A percentile compares a stretch with the other conserved stretches of the same genome.
Evolutionary conservation across 2,113 vertebrate genomes (phyloP).

Genomic region (Chunga burmeisteri): DNA sequence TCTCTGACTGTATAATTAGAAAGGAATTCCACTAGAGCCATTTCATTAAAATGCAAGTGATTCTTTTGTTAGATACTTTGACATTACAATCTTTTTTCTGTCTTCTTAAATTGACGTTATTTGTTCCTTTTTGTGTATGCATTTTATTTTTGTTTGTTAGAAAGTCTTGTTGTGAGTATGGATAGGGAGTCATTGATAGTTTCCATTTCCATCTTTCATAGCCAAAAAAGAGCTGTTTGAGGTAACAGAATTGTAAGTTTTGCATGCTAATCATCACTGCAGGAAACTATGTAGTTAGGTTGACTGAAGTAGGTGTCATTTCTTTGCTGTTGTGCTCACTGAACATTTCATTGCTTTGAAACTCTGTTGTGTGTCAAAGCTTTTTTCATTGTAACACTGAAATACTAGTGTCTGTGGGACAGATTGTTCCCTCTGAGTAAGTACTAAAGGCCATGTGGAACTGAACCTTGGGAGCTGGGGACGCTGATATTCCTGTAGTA

Average conservation of each 20-base stretch:
- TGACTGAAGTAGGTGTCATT: not conserved
- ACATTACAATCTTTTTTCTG: not conserved
- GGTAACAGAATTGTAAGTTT: constrained; percentile 6
- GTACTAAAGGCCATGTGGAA: not conserved
- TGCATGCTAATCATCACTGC: not conserved
- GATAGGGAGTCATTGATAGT: not conserved
- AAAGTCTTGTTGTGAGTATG: not conserved
- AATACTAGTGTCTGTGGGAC: not conserved
- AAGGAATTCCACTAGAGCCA: not conserved
- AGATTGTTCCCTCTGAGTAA: not conserved
- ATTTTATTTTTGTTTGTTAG: not conserved
- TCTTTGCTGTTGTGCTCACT: not conserved
- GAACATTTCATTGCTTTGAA: not conserved
- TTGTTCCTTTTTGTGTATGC: not conserved
- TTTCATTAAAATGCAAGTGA: not conserved
- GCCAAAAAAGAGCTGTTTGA: not conserved
- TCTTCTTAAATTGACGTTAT: not conserved
- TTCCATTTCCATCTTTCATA: constrained; percentile 4
- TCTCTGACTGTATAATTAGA: not conserved
- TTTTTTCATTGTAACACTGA: not conserved
- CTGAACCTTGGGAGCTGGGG: not conserved
- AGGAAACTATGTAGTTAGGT: not conserved
- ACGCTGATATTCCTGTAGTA: not conserved
- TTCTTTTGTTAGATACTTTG: not conserved
- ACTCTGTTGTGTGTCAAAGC: not conserved